Percentiles rank a stretch among this genome's conserved stretches.
Evolutionary conservation across 2,888 invertebrate species (phyloP).

Genomic region (Plutella xylostella): DNA sequence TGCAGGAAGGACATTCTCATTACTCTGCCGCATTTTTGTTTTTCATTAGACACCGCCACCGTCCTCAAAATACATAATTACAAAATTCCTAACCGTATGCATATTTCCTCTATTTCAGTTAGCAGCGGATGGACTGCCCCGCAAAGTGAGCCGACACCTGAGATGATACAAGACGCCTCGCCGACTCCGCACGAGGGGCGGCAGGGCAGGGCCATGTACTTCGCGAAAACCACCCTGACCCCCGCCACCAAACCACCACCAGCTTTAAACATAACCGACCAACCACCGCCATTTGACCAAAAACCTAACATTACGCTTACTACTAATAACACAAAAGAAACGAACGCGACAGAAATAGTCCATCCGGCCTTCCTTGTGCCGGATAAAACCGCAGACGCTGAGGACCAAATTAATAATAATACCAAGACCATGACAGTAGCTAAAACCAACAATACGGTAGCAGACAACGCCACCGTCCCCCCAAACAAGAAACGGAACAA

Average conservation of each 20-base stretch:
- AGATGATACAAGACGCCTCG: conserved; percentile 30
- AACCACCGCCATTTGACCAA: conserved; percentile 22
- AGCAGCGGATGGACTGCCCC: conserved; percentile 44
- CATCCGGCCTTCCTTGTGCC: too few species aligned
- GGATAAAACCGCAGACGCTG: neutral
- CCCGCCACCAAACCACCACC: conserved; percentile 23
- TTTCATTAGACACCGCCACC: neutral
- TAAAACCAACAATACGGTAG: conserved; percentile 18
- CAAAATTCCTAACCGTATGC: neutral
- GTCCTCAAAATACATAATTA: too few species aligned
- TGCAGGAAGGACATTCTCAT: too few species aligned
- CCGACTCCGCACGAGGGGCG: conserved; percentile 32
- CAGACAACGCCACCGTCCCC: conserved; percentile 24
- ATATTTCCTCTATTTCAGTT: conserved; percentile 32
- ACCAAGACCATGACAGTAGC: conserved; percentile 6
- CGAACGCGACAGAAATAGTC: too few species aligned
- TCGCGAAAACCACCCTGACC: conserved; percentile 34
- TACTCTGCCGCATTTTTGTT: neutral
- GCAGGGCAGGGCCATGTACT: conserved; percentile 52
- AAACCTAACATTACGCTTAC: neutral
- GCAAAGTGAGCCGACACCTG: conserved; percentile 43
- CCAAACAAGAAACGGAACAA: conserved; percentile 41
- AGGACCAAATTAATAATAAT: neutral
- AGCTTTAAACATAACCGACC: conserved; percentile 24
- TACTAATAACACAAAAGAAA: too few species aligned